phyloP scores from a whole-genome alignment of 2,797 vertebrate genomes.

The Periparus ater region DNA sequence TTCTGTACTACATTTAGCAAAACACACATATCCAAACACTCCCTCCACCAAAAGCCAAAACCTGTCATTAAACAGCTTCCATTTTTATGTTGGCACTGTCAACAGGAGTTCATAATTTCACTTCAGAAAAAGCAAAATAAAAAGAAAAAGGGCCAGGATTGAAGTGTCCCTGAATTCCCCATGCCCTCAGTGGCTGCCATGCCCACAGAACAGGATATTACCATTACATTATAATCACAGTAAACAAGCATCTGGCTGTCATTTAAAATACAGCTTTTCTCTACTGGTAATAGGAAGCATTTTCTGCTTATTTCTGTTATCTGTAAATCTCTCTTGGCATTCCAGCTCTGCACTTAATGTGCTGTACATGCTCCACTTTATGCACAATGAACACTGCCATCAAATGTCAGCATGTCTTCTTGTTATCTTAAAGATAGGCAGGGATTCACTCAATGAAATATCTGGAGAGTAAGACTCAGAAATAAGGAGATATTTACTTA shows the following conservation, averaged over 20 bases:
- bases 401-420: neutral
- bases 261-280: conserved; percentile 30
- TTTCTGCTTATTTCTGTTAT: conserved; percentile 58
- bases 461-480: neutral
- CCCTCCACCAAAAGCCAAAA: neutral
- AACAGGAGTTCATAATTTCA: neutral
- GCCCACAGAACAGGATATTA: neutral
- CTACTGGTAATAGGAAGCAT: conserved; percentile 4
- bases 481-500: neutral
- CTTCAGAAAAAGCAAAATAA: neutral
- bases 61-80: neutral
- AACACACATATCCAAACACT: neutral
- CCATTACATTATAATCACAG: neutral
- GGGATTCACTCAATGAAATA: neutral
- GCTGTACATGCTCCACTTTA: neutral
- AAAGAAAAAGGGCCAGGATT: neutral
- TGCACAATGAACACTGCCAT: neutral
- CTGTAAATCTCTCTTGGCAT: conserved; percentile 44
- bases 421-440: conserved; percentile 13
- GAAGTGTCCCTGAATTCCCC: neutral
- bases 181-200: neutral
- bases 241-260: conserved; percentile 55
- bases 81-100: neutral
- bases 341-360: neutral
- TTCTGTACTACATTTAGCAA: neutral